Conservation (phyloP, 2,113 vertebrate species). For the Accipiter virgatus region DNA sequence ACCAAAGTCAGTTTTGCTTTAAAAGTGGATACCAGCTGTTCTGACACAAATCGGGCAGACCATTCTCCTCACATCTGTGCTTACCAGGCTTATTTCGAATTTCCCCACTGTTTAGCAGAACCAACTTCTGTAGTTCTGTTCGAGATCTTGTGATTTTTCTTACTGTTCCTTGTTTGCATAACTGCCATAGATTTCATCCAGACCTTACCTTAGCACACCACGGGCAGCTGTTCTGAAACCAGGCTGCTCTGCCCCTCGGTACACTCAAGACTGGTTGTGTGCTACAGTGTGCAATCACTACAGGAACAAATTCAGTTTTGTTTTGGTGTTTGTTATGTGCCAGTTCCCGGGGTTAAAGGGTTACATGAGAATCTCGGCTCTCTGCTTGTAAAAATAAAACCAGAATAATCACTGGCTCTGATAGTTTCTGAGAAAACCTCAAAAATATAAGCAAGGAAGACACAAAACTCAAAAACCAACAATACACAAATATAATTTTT, state of each 20-base stretch:
- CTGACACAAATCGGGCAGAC: fast-evolving
- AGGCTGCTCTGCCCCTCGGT: background rate
- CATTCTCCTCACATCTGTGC: background rate
- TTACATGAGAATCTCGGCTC: background rate
- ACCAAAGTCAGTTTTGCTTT: background rate
- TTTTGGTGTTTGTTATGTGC: background rate
- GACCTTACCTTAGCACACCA: background rate
- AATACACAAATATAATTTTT: background rate
- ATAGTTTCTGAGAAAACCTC: constrained; percentile 25
- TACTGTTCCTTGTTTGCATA: background rate
- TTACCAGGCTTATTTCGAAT: background rate
- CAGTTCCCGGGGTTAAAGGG: background rate
- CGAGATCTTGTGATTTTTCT: background rate
- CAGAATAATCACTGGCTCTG: background rate
- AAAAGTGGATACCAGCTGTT: background rate
- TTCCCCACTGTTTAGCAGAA: background rate
- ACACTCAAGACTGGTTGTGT: background rate
- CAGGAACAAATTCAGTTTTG: background rate
- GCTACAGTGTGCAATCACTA: background rate
- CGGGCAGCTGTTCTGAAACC: background rate
- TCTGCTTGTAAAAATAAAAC: constrained; percentile 21
- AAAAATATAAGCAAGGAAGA: constrained; percentile 6
- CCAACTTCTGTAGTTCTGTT: background rate
- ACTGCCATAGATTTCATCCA: background rate
- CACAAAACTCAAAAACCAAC: background rate